Conservation (phyloP, 2,797 vertebrate species). For the Coilia nasus region DNA sequence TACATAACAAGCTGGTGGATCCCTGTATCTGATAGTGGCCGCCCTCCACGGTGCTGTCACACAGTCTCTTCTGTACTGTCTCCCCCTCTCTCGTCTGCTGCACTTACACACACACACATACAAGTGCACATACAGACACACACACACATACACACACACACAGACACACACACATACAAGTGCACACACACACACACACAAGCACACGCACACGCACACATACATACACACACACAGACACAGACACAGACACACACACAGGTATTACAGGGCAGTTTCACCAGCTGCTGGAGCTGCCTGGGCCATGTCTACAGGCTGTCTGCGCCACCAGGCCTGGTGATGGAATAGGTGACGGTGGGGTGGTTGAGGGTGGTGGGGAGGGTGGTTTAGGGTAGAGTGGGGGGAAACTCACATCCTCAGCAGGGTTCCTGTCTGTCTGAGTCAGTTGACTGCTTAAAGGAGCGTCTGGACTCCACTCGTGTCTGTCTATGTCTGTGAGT, state of each 20-base stretch:
- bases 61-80: not conserved
- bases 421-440: not conserved
- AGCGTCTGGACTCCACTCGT: not conserved
- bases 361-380: not conserved
- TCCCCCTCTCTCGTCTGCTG: not conserved
- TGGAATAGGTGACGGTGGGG: not conserved
- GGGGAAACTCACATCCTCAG: not conserved
- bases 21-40: not conserved
- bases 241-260: not conserved
- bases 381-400: not conserved
- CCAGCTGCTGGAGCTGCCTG: conserved; percentile 17
- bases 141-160: not conserved
- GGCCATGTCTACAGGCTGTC: not conserved
- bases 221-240: not conserved
- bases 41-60: not conserved
- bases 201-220: conserved; percentile 11
- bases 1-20: conserved; percentile 15
- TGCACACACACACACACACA: not conserved
- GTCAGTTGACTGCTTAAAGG: not conserved
- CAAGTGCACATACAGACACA: conserved; percentile 8
- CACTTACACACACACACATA: not conserved
- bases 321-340: not conserved
- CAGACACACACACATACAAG: not conserved
- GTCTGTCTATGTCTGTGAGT: not conserved
- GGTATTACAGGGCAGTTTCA: conserved; percentile 24